Base-by-base conservation (phyloP, 2,113 vertebrate species). In the Oostethus manadensis region DNA sequence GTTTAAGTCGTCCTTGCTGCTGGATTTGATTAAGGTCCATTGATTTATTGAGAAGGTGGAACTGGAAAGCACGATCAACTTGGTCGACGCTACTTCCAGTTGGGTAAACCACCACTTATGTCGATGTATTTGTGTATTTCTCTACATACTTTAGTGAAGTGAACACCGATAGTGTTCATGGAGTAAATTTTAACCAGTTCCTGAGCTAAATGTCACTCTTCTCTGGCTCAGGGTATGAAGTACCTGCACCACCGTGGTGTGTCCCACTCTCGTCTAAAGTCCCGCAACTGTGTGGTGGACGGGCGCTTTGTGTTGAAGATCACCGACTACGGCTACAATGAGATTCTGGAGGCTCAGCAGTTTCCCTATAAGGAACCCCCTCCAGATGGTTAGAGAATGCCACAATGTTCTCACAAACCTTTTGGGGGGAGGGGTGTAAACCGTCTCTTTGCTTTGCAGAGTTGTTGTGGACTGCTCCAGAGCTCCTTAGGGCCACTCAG, bases 1-100 rank as follows among this genome's bases (percentile, higher is more conserved):
- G 91, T 92, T 92, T 77, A 92, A 92, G 73, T 91, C 90, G 0
- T 92, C 91, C 8, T 83, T 92, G 59, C 69, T 92, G 15, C 56
- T 92, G 56, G 91, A 92, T 79, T 78, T 92, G 15, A 92, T 92
- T 46, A 92, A 92, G 90, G 90, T 87, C 4, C 18, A 9, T 15
- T 44, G 5, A 21, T 13, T n/a, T 20, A 21, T 20, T 13, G 48
- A 22, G 13, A 20, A 20, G 48, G 6, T 13, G 18, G 14, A 33
- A 8, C 8, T 33, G 8, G 35, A 38, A 38, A 38, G 15, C 46
- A 16, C 2, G 18, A 16, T 17, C 46, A 49, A 49, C 6, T 8
- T 47, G 8, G 16, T n/a, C 17, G 10, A 49, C 21, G 17, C 47
- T 18, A 20, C 21, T 49, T 20, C 21, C n/a, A 38, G 35, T 9